Base-by-base conservation (phyloP, 2,113 vertebrate species). In the Phylloscopus trochiloides region DNA sequence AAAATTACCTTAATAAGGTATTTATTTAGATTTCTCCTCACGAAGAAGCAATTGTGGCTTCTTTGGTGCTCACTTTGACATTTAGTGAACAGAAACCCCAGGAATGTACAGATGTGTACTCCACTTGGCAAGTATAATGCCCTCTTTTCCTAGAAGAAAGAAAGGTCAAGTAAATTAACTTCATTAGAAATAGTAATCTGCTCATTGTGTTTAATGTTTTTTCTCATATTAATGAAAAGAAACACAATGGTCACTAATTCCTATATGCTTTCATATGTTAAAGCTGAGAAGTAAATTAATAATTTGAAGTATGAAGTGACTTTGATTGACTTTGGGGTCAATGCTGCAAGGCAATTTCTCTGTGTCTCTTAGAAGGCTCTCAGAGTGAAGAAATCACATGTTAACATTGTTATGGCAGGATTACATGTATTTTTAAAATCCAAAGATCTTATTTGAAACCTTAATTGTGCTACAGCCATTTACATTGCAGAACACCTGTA, bases 81-180 rank as follows among this genome's bases (percentile, higher is more conserved):
- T 88, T 74, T 78, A 91, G 42, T 75, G 80, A 90, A 80, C 70
- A 91, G 95, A 88, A 96, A 75, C 74, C 76, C 77, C 31, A 8
- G 86, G 86, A 97, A 94, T 14, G 58, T 55, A 68, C 32, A 83
- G 83, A 52, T 55, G 10, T 26, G 17, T 59, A 71, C 63, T 73
- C 32, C 32, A 19, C 50, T 93, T 94, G 81, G 67, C 79, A 87
- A 93, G 51, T 75, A 14, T 47, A 87, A 65, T 7, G 28, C 36
- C 74, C 78, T 86, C 59, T 48, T 61, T 92, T 78, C 71, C 86
- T 72, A 77, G 52, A 75, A 80, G 86, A 96, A 81, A 94, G 89
- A 80, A 90, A 97, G 92, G 92, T 96, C 95, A 96, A 94, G 87
- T 95, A 96, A 95, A 96, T 97, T 94, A 96, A 95, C 81, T 96